Percentiles rank a stretch among this genome's conserved stretches.
Evolutionary conservation across 1,140 invertebrate genomes (phyloP).

Genomic region (Cyclargus thomasi): DNA sequence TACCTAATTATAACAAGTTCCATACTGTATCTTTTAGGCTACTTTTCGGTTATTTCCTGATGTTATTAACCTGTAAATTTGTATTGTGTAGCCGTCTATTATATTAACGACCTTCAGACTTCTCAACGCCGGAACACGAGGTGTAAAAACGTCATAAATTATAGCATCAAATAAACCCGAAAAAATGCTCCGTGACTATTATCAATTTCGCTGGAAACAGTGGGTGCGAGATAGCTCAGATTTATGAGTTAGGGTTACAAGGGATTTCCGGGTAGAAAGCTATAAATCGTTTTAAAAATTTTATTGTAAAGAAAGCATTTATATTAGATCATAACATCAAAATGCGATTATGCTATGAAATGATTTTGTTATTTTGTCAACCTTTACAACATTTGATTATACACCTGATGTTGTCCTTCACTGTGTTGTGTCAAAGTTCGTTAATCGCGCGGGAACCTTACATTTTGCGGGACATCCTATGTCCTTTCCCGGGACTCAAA

Average conservation of each 20-base stretch:
- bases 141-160: conserved; percentile 1
- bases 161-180: not conserved
- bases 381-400: no score
- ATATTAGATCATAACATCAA: no score
- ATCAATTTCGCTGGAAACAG: conserved; percentile 1
- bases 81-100: not conserved
- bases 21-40: no score
- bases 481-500: no score
- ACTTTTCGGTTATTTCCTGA: not conserved
- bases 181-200: not conserved
- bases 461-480: no score
- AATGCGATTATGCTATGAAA: no score
- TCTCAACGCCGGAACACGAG: not conserved
- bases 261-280: not conserved
- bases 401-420: no score
- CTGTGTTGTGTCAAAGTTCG: no score
- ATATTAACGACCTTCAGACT: not conserved
- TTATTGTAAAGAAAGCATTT: not conserved
- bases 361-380: no score
- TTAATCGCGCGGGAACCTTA: no score
- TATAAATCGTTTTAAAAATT: conserved; percentile 9
- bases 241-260: not conserved
- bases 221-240: not conserved
- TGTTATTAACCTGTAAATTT: not conserved
- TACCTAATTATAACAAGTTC: no score